phyloP scores from a whole-genome alignment of 2,797 vertebrate species.

The Scarus forsteni region DNA sequence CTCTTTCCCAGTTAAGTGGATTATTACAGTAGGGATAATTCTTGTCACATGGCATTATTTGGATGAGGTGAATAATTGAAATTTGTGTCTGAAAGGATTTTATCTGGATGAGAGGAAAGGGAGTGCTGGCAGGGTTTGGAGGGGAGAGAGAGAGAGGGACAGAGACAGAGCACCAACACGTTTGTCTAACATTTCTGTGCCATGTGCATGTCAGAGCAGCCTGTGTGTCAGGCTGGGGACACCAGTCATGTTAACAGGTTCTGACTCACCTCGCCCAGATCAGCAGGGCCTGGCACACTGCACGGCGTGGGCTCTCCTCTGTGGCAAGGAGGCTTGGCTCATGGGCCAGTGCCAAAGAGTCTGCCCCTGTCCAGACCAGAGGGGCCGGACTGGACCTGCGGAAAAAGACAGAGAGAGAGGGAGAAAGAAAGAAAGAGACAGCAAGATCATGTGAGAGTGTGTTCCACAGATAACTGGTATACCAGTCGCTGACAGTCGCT shows the following conservation, averaged over 20 bases:
- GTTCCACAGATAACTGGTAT: conserved; percentile 58
- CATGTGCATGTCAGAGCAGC: conserved; percentile 72
- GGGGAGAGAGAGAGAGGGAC: conserved; percentile 52
- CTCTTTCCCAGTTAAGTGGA: conserved; percentile 91
- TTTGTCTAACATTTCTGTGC: conserved; percentile 75
- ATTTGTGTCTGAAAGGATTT: conserved; percentile 92
- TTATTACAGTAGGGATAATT: conserved; percentile 92
- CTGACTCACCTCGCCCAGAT: conserved; percentile 86
- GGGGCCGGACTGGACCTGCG: conserved; percentile 68
- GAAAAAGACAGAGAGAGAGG: conserved; percentile 16
- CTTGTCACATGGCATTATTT: conserved; percentile 92
- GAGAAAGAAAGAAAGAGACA: conserved; percentile 6
- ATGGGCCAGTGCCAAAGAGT: conserved; percentile 50
- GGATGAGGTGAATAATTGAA: conserved; percentile 93
- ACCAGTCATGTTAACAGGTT: conserved; percentile 87
- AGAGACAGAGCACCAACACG: conserved; percentile 27
- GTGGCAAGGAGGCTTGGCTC: conserved; percentile 70
- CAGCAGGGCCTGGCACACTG: conserved; percentile 73
- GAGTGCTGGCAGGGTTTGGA: conserved; percentile 83
- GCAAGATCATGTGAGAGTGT: conserved; percentile 28
- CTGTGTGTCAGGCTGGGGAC: conserved; percentile 80
- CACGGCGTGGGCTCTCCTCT: conserved; percentile 54
- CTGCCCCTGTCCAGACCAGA: conserved; percentile 52
- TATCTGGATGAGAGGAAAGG: conserved; percentile 88
- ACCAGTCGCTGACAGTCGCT: conserved; percentile 66